Percentiles rank a stretch among this genome's conserved stretches.
Evolutionary conservation across 2,888 invertebrate species (phyloP).

Genomic region (Ophion ellenae): DNA sequence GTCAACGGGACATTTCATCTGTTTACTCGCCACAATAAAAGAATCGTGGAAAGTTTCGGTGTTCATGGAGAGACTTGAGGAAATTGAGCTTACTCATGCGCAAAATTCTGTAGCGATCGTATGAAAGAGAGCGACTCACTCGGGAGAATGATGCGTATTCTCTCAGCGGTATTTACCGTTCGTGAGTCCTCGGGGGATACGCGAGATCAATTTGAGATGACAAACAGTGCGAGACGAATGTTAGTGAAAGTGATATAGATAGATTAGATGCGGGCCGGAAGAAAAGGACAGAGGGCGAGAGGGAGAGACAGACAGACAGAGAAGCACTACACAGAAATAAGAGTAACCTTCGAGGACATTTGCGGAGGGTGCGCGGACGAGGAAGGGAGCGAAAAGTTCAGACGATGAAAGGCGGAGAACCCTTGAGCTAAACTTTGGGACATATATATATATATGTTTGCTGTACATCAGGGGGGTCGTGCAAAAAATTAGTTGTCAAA

Average conservation of each 20-base stretch:
- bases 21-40: background rate
- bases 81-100: conserved; percentile 38
- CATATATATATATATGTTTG: background rate
- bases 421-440: conserved; percentile 20
- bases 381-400: conserved; percentile 27
- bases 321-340: conserved; percentile 18
- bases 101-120: conserved; percentile 18
- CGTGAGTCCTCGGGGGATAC: conserved; percentile 60
- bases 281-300: conserved; percentile 6
- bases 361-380: conserved; percentile 27
- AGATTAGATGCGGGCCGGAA: conserved; percentile 22
- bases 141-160: conserved; percentile 42
- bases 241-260: conserved; percentile 63
- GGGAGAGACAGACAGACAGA: conserved; percentile 31
- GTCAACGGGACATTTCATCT: background rate
- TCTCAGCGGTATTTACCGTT: conserved; percentile 65
- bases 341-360: conserved; percentile 42
- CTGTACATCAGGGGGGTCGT: background rate
- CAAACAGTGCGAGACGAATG: conserved; percentile 64
- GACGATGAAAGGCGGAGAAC: conserved; percentile 8
- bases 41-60: background rate
- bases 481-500: conserved; percentile 4
- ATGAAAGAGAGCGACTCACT: conserved; percentile 12
- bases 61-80: conserved; percentile 6
- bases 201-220: conserved; percentile 66